phyloP scores from a whole-genome alignment of 2,888 invertebrate species.

The Dynastes tityus region DNA sequence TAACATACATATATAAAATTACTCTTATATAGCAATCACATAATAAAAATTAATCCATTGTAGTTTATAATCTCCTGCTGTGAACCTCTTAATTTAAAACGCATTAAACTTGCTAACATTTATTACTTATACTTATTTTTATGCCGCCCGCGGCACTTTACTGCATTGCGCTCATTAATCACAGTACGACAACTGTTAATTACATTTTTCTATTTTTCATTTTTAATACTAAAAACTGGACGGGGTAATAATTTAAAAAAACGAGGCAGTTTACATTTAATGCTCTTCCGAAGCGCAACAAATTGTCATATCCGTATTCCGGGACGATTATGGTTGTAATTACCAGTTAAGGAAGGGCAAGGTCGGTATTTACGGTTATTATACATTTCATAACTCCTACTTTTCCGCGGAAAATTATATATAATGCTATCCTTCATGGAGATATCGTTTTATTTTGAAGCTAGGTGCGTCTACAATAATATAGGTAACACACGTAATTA shows the following conservation, averaged over 20 bases:
- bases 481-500: neutral
- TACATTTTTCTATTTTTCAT: conserved; percentile 21
- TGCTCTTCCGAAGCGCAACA: conserved; percentile 58
- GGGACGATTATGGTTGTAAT: conserved; percentile 57
- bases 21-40: no score
- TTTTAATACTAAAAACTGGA: conserved; percentile 4
- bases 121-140: conserved; percentile 11
- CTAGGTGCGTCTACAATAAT: neutral
- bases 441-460: conserved; percentile 22
- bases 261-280: conserved; percentile 53
- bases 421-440: neutral
- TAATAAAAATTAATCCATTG: neutral
- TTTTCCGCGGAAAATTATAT: conserved; percentile 38
- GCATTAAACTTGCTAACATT: conserved; percentile 21
- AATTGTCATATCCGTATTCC: conserved; percentile 62
- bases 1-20: no score
- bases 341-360: conserved; percentile 55
- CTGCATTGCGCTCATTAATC: conserved; percentile 33
- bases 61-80: neutral
- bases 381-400: conserved; percentile 39
- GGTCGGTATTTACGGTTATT: conserved; percentile 53
- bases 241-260: conserved; percentile 29
- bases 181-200: conserved; percentile 29
- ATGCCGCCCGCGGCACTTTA: conserved; percentile 13
- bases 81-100: conserved; percentile 5